Conservation (phyloP, 2,113 vertebrate species). For the Syngnathus scovelli region DNA sequence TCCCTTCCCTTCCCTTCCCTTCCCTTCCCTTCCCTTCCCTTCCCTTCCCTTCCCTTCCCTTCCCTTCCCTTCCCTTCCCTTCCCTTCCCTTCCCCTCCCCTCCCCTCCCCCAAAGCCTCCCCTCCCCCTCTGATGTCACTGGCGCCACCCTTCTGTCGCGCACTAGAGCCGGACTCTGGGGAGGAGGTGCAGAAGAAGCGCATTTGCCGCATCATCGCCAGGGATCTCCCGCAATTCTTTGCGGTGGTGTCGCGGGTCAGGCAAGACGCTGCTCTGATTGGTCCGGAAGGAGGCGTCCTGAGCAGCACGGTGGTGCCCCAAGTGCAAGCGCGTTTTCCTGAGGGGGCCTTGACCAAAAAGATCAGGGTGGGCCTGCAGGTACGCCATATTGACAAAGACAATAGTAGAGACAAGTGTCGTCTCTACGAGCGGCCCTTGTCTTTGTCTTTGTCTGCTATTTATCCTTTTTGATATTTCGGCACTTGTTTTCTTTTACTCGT, state of each 20-base stretch:
- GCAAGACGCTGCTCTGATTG: constrained; percentile 94
- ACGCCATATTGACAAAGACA: constrained; percentile 9
- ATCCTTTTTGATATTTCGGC: too few species aligned
- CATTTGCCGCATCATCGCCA: constrained; percentile 93
- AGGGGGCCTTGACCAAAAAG: constrained; percentile 92
- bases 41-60: too few species aligned
- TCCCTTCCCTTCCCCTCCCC: too few species aligned
- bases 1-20: too few species aligned
- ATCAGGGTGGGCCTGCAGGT: constrained; percentile 98
- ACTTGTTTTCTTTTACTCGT: too few species aligned
- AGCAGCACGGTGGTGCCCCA: constrained; percentile 94
- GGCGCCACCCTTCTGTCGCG: too few species aligned
- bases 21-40: too few species aligned
- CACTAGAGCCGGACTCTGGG: constrained; percentile 81
- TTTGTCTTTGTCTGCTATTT: too few species aligned
- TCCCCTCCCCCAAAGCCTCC: too few species aligned
- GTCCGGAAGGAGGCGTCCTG: constrained; percentile 92
- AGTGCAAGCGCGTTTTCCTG: constrained; percentile 94
- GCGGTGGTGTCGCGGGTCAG: constrained; percentile 94
- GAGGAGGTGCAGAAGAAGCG: constrained; percentile 94
- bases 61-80: too few species aligned
- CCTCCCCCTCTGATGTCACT: not conserved
- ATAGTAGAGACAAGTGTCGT: too few species aligned
- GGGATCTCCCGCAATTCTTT: constrained; percentile 97
- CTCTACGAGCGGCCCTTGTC: too few species aligned